Evolutionary conservation across 1,140 invertebrate genomes (phyloP).

Genomic region (Hycleus phaleratus): DNA sequence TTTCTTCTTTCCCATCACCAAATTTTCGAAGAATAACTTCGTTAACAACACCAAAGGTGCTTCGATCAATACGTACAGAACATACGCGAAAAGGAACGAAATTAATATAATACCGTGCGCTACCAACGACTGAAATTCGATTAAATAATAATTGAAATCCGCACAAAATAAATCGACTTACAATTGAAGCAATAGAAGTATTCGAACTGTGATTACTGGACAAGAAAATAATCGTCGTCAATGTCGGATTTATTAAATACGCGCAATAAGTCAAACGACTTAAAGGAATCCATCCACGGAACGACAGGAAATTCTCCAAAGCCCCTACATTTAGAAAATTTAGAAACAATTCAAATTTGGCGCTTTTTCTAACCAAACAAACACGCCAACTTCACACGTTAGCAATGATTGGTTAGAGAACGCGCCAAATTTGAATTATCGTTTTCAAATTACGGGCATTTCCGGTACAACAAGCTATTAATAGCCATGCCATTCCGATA

Average conservation of each 20-base stretch:
- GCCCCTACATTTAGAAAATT: constrained; percentile 22
- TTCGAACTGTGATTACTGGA: constrained; percentile 19
- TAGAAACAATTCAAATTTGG: background rate
- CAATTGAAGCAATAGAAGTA: constrained; percentile 19
- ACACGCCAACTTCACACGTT: background rate
- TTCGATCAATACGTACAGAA: constrained; percentile 27
- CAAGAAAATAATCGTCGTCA: constrained; percentile 20
- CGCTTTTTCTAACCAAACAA: background rate
- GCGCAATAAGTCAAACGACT: constrained; percentile 45
- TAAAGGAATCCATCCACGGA: constrained; percentile 42
- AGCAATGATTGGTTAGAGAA: background rate
- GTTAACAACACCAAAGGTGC: constrained; percentile 29
- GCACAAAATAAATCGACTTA: constrained; percentile 17
- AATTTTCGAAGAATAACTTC: constrained; percentile 20
- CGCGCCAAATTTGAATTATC: background rate
- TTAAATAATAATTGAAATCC: background rate
- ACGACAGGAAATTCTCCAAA: constrained; percentile 41
- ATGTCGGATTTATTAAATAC: constrained; percentile 47
- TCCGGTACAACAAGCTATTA: constrained; percentile 45
- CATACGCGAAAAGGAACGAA: constrained; percentile 23
- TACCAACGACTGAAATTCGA: constrained; percentile 24
- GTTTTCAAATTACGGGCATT: constrained; percentile 33
- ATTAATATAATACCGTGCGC: constrained; percentile 10
- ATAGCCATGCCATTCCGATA: constrained; percentile 44
- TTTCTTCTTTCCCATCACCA: background rate